Evolutionary conservation across 2,888 invertebrate species (phyloP), one percentile per base, ranked within the genome.

Genomic region (Drepanosiphum platanoidis): DNA sequence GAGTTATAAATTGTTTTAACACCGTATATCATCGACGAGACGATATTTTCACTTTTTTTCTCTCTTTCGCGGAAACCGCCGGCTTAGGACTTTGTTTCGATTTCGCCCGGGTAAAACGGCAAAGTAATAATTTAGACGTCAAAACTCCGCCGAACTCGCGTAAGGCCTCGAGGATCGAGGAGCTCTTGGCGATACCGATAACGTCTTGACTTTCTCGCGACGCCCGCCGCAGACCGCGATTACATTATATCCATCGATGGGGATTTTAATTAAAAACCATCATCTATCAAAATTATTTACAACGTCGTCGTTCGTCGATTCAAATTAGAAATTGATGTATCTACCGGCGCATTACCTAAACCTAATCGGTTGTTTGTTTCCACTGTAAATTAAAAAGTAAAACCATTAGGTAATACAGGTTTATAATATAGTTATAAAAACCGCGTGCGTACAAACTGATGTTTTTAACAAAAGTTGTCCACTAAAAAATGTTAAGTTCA

Each of bases 261-360:
- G 30, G 27, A 52, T 61, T 34, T 36, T 77, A 75, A 75, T 52
- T 52, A 3, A 34, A 74, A 58, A 52, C n/a, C 18, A 74, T 13
- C n/a, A 52, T 18, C 3, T 34, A 52, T 13, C 34, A 58, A 75
- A 58, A n/a, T 3, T 8, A n/a, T 61, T 8, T n/a, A 66, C 7
- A 32, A 8, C n/a, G 27, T 27, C 22, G 46, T 1, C 13, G 9
- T 7, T 79, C 15, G 15, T 66, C 32, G 15, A 42, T 66, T 66
- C 66, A 46, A 39, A 79, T 79, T 66, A 79, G 66, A 66, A 79
- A 79, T 42, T 32, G 18, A 52, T 18, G 22, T 22, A 52, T 52
- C 52, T 52, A 52, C 22, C 22, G n/a, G 61, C 36, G 15, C 8
- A 34, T 77, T 42, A 78, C n/a, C 15, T 15, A 30, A 27, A 64